Evolutionary conservation across 1,140 invertebrate species (phyloP).

Genomic region (Venturia canescens): DNA sequence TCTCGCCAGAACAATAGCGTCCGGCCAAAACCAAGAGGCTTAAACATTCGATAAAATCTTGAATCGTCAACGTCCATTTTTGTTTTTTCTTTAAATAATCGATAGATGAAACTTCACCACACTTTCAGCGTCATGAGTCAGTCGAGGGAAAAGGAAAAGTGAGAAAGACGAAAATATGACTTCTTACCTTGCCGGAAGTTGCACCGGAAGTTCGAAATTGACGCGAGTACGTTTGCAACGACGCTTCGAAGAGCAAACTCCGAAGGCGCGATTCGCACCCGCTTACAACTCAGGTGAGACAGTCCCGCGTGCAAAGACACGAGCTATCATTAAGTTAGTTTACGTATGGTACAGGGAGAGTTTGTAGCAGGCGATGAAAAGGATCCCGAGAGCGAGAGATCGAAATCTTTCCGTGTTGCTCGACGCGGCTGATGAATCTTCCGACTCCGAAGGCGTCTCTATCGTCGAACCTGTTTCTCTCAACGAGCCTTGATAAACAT

Average conservation of each 20-base stretch:
- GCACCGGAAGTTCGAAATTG: background rate
- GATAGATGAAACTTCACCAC: background rate
- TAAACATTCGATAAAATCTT: no score
- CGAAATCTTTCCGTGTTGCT: conserved; percentile 38
- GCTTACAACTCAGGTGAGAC: background rate
- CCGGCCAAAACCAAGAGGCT: no score
- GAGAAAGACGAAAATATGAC: background rate
- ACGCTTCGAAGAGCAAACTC: background rate
- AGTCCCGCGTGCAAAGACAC: background rate
- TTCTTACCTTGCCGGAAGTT: background rate
- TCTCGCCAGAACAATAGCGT: no score
- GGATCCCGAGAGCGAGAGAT: conserved; percentile 17
- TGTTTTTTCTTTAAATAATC: no score
- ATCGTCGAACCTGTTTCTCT: conserved; percentile 67
- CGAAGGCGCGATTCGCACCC: background rate
- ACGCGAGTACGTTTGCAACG: background rate
- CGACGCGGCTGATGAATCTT: conserved; percentile 46
- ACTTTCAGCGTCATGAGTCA: background rate
- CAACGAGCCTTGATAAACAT: conserved; percentile 68
- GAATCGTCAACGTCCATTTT: no score
- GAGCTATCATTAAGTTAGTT: conserved; percentile 15
- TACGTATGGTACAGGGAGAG: conserved; percentile 22
- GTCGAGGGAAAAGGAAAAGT: no score
- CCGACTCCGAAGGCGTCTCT: conserved; percentile 44
- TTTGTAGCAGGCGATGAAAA: conserved; percentile 27